Evolutionary conservation across 2,888 invertebrate species (phyloP).

Genomic region (Pammene fasciana): DNA sequence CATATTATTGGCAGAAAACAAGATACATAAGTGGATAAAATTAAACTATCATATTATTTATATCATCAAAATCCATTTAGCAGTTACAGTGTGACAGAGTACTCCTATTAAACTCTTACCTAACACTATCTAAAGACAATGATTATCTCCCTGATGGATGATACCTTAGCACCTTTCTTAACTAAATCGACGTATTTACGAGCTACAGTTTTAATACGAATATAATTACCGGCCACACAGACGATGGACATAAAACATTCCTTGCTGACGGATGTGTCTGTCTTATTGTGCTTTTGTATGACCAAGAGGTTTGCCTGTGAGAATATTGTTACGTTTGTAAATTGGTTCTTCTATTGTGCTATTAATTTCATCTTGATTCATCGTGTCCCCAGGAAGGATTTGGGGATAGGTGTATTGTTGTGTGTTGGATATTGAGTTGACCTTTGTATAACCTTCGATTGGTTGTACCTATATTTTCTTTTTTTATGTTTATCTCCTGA

Average conservation of each 20-base stretch:
- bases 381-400: too few species aligned
- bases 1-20: too few species aligned
- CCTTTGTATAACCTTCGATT: too few species aligned
- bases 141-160: slow-evolving; percentile 35
- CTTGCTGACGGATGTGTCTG: slow-evolving; percentile 37
- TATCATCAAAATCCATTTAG: too few species aligned
- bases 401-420: too few species aligned
- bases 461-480: too few species aligned
- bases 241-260: slow-evolving; percentile 45
- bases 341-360: background rate
- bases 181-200: slow-evolving; percentile 38
- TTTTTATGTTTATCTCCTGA: too few species aligned
- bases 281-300: slow-evolving; percentile 11
- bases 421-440: too few species aligned
- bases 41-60: too few species aligned
- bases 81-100: background rate
- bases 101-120: slow-evolving; percentile 12
- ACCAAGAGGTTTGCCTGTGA: slow-evolving; percentile 8
- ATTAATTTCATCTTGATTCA: too few species aligned
- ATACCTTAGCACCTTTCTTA: slow-evolving; percentile 34
- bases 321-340: background rate
- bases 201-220: slow-evolving; percentile 44
- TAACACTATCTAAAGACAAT: slow-evolving; percentile 29
- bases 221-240: slow-evolving; percentile 44
- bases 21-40: too few species aligned